Conservation (phyloP, 2,797 vertebrate species). For the Protonibea diacanthus region DNA sequence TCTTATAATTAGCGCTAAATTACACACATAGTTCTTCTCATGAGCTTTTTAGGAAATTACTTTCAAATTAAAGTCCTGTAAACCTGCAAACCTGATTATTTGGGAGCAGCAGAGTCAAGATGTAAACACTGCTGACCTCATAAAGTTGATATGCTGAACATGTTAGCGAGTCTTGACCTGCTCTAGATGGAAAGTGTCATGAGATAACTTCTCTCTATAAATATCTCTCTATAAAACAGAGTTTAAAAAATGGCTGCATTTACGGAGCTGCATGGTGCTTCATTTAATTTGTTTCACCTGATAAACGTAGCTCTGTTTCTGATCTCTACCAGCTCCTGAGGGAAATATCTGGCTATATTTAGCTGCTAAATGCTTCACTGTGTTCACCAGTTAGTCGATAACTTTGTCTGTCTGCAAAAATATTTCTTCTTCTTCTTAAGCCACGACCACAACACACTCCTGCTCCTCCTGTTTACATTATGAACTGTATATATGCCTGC, state of each 20-base stretch:
- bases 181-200: too few species aligned
- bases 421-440: background rate
- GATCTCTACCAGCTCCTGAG: background rate
- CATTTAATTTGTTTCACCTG: background rate
- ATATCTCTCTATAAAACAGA: too few species aligned
- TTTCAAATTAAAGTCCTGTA: background rate
- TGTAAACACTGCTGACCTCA: slow-evolving; percentile 5
- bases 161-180: too few species aligned
- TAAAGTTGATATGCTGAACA: background rate
- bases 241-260: background rate
- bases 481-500: slow-evolving; percentile 36
- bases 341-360: background rate
- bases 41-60: background rate
- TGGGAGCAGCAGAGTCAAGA: background rate
- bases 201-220: too few species aligned
- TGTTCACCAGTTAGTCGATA: background rate
- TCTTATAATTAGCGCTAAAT: background rate
- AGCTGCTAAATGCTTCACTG: background rate
- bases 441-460: slow-evolving; percentile 12
- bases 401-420: background rate
- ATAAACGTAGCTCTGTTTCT: background rate
- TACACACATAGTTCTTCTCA: too few species aligned
- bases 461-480: slow-evolving; percentile 60
- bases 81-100: background rate
- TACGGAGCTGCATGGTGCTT: too few species aligned